Conservation (phyloP, 2,888 invertebrate genomes). For the Eupeodes luniger region DNA sequence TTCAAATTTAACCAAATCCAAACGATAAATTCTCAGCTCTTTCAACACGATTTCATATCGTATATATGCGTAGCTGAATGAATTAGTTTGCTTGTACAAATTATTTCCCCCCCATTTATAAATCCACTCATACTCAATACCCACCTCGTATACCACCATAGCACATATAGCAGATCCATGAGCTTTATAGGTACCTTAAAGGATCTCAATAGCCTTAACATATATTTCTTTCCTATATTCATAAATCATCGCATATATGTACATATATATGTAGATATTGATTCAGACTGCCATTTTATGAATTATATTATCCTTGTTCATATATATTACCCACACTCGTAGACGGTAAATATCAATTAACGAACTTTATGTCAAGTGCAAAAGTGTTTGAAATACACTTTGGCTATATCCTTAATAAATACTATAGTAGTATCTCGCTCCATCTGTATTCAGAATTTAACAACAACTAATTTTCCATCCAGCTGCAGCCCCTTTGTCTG, state of each 20-base stretch:
- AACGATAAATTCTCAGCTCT: conserved; percentile 44
- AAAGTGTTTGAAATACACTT: conserved; percentile 56
- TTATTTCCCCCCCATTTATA: conserved; percentile 11
- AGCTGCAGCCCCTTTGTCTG: too few relatives aligned
- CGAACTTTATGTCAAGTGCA: conserved; percentile 71
- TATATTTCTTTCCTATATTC: conserved; percentile 33
- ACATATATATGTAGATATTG: conserved; percentile 23
- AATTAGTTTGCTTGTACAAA: conserved; percentile 54
- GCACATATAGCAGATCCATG: not conserved
- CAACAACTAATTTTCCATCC: conserved; percentile 8
- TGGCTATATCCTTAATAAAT: conserved; percentile 30
- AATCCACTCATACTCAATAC: not conserved
- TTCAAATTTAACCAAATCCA: conserved; percentile 28
- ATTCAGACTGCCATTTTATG: conserved; percentile 66
- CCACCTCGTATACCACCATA: not conserved
- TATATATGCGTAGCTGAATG: conserved; percentile 3
- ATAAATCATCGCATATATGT: conserved; percentile 59
- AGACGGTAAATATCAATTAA: conserved; percentile 74
- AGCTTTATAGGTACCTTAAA: not conserved
- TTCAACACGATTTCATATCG: conserved; percentile 58
- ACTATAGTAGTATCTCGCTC: conserved; percentile 12
- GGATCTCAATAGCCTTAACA: conserved; percentile 18
- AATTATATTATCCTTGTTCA: conserved; percentile 67
- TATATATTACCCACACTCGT: conserved; percentile 40
- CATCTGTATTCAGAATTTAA: not conserved